These are phyloP conservation scores for Acanthurus lineatus DNA, from an alignment of 2,797 vertebrate species.

Conservation along the genomic window DNA sequence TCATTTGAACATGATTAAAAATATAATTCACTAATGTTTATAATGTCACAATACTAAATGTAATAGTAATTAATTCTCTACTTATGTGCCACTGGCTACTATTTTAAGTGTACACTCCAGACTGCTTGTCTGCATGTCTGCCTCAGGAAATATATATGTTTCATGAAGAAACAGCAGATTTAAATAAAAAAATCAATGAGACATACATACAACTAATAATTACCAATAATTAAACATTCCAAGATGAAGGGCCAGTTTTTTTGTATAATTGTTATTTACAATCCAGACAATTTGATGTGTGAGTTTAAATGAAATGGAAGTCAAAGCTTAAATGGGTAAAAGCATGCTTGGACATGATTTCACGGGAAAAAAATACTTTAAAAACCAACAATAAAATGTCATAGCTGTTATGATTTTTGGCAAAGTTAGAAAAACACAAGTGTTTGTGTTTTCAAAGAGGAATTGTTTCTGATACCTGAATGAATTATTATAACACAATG, in stretches of 20 bases:
- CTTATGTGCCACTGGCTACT: neutral
- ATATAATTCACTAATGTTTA: neutral
- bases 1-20: neutral
- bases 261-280: too few relatives aligned
- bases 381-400: neutral
- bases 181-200: conserved; percentile 8
- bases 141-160: conserved; percentile 4
- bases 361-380: neutral
- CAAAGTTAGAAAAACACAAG: neutral
- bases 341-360: neutral
- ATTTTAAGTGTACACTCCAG: neutral
- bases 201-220: neutral
- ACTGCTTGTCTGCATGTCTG: neutral
- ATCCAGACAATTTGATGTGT: neutral
- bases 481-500: neutral
- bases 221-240: neutral
- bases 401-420: neutral
- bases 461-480: neutral
- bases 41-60: conserved; percentile 3
- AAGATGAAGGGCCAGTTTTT: neutral
- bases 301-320: neutral
- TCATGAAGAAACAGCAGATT: neutral
- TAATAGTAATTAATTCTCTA: neutral
- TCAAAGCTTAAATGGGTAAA: neutral
- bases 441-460: neutral